Percentiles rank a stretch among this genome's conserved stretches.
These are phyloP conservation scores for Chironomus riparius DNA, from an alignment of 2,888 invertebrate species.

Conservation along the genomic window DNA sequence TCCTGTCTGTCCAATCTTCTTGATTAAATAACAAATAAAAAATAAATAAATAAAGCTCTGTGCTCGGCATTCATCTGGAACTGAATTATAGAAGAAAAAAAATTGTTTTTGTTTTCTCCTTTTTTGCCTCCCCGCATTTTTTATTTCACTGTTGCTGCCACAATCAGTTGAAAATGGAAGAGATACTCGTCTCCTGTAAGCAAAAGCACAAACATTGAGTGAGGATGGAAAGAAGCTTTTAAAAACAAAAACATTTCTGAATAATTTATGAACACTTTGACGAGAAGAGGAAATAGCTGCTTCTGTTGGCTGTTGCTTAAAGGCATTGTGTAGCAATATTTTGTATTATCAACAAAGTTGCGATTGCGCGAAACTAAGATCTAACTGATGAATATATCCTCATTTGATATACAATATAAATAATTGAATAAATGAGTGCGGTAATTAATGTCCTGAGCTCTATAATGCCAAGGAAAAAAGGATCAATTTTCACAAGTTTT, in stretches of 20 bases:
- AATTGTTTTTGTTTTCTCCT: too few relatives aligned
- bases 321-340: neutral
- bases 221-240: neutral
- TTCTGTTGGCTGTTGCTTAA: neutral
- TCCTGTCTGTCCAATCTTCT: too few relatives aligned
- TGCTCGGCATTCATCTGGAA: too few relatives aligned
- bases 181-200: neutral
- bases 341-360: neutral
- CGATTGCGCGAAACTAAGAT: neutral
- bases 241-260: conserved; percentile 4
- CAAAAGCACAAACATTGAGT: neutral
- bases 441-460: neutral
- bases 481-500: neutral
- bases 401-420: neutral
- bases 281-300: neutral
- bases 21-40: too few relatives aligned
- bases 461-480: neutral
- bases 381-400: neutral
- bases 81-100: too few relatives aligned
- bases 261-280: neutral
- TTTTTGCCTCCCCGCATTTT: too few relatives aligned
- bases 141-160: too few relatives aligned
- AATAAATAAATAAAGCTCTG: too few relatives aligned
- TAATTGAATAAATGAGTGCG: neutral
- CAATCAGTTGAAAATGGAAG: neutral